Evolutionary conservation across 2,797 vertebrate genomes (phyloP), one percentile per base, ranked within the genome.

Genomic region (Alosa sapidissima): DNA sequence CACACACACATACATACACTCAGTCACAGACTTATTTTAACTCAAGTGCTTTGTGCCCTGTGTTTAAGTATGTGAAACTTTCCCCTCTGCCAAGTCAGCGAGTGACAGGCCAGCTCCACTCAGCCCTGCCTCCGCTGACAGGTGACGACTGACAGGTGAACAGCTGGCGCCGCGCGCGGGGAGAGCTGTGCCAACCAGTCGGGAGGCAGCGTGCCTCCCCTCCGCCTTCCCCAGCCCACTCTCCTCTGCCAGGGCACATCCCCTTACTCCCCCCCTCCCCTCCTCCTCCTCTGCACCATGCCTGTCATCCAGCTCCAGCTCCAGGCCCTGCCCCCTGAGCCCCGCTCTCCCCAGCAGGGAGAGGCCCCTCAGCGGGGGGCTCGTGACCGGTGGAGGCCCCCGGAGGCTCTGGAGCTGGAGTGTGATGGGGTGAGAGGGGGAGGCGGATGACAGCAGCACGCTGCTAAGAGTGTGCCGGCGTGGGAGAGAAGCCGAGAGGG

Each of bases 81-180:
- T 36, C 65, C 65, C 65, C 28, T 13, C 11, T 13, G 65, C 24
- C 33, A 85, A 51, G 49, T 19, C 81, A 86, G 82, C 91, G 91
- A 94, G 86, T 91, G 90, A 91, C 93, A 93, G 89, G 60, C 33
- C 82, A 88, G 87, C 85, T 85, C 89, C 88, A 85, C 83, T 87
- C 65, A 85, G 86, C 89, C 88, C 86, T 88, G 84, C 58, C 58
- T 62, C n/a, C n/a, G 85, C 89, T 92, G 91, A 93, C 92, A 90
- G 86, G 90, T 89, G 89, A 88, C 81, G 85, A 90, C 86, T 94
- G 92, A 93, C 94, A 94, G 89, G 86, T 81, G 85, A 93, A 91
- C 94, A 95, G 93, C 94, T 94, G 95, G 89, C 84, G 83, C 90
- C 88, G 88, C 84, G 86, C 87, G 89, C 91, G 86, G 84, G 0